Conservation (phyloP, 2,888 invertebrate genomes). For the Morinoia aosen region DNA sequence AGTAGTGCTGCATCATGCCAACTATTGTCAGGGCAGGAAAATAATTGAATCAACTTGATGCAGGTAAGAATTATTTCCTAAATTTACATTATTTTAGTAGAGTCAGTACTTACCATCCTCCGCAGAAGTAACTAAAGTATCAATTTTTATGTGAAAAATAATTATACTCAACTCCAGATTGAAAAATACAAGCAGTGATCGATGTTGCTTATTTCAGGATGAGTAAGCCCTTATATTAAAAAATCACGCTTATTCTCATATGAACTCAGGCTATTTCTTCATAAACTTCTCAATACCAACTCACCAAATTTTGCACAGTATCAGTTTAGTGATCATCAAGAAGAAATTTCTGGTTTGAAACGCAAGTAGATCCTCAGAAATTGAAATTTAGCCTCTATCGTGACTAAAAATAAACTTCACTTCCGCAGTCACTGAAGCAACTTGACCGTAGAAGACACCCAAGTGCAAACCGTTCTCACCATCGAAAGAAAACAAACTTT, state of each 20-base stretch:
- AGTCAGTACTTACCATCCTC: too few species aligned
- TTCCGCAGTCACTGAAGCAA: too few species aligned
- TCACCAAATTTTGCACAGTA: background rate
- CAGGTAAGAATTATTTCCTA: too few species aligned
- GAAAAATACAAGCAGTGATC: too few species aligned
- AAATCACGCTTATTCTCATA: background rate
- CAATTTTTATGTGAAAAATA: background rate
- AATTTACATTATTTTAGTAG: too few species aligned
- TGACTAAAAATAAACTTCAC: too few species aligned
- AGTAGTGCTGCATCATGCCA: too few species aligned
- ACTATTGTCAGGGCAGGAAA: too few species aligned
- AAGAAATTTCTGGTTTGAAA: background rate
- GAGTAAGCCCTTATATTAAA: background rate
- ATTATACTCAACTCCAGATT: background rate
- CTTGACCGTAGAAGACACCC: background rate
- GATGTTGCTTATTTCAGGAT: background rate
- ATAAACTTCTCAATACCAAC: background rate
- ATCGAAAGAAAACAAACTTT: background rate
- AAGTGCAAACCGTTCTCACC: background rate
- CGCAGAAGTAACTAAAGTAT: too few species aligned
- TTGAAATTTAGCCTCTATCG: too few species aligned
- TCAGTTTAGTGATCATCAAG: background rate
- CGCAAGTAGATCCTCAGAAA: too few species aligned
- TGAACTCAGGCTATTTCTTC: background rate
- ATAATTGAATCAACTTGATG: too few species aligned